phyloP scores from a whole-genome alignment of 1,140 invertebrate species.

The Diachasma alloeum region DNA sequence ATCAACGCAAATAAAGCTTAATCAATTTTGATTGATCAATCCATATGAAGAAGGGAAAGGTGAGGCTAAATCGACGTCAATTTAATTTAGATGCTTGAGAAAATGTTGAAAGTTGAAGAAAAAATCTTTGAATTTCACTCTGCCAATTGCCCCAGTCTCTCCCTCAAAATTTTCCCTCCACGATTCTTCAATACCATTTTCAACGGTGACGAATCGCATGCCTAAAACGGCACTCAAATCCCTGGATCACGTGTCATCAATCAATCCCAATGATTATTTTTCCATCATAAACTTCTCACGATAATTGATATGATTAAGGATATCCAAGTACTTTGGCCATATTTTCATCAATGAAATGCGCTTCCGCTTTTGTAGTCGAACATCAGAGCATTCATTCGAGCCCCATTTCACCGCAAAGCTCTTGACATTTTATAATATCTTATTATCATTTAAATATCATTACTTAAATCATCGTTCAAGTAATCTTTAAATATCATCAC shows the following conservation, averaged over 20 bases:
- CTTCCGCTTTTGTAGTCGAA: no score
- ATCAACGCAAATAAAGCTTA: constrained; percentile 38
- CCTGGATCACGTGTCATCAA: neutral
- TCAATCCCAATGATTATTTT: neutral
- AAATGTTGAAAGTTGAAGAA: no score
- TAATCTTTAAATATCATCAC: no score
- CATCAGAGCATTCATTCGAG: no score
- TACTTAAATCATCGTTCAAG: no score
- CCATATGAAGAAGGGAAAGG: constrained; percentile 1
- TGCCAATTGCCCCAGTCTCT: neutral
- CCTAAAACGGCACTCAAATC: constrained; percentile 22
- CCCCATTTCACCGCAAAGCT: no score
- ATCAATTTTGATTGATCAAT: constrained; percentile 56
- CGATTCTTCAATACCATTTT: neutral
- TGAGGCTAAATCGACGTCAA: neutral
- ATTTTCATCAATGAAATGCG: no score
- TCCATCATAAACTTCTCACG: neutral
- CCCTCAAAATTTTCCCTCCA: neutral
- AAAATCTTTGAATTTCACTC: no score
- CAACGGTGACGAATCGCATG: constrained; percentile 1
- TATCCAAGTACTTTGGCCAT: no score
- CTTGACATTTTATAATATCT: no score
- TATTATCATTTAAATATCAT: no score
- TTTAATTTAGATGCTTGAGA: no score
- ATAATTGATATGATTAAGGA: neutral